phyloP scores from a whole-genome alignment of 2,113 vertebrate species.

The Pavo muticus region DNA sequence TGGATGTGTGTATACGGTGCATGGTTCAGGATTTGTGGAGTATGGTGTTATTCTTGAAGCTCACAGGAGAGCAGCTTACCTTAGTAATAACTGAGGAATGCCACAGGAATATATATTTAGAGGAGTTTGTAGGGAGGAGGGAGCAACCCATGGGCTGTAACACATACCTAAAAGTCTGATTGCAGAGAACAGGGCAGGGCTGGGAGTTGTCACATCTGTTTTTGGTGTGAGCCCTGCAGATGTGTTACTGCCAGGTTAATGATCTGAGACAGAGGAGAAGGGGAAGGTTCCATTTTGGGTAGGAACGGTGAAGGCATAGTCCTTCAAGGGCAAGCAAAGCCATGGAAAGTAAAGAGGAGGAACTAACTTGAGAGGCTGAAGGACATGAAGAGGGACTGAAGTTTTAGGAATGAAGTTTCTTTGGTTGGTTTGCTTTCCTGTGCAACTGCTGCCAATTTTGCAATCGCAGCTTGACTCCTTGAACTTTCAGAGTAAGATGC shows the following conservation, averaged over 20 bases:
- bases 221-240: neutral
- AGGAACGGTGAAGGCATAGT: neutral
- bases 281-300: neutral
- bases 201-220: conserved; percentile 19
- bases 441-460: neutral
- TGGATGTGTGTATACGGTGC: neutral
- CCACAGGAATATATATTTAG: neutral
- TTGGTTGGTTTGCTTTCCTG: conserved; percentile 12
- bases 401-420: neutral
- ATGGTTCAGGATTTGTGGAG: neutral
- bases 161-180: neutral
- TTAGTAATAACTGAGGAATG: conserved; percentile 20
- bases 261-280: neutral
- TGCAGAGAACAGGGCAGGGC: neutral
- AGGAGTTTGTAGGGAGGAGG: neutral
- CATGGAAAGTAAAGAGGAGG: neutral
- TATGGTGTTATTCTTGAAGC: neutral
- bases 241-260: neutral
- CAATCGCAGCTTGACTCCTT: conserved; percentile 10
- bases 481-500: conserved; percentile 1
- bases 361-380: neutral
- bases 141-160: neutral
- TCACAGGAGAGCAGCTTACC: neutral
- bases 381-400: neutral
- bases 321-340: neutral